Conservation (phyloP, 2,888 invertebrate genomes). For the Coronaproctus castanopsis region DNA sequence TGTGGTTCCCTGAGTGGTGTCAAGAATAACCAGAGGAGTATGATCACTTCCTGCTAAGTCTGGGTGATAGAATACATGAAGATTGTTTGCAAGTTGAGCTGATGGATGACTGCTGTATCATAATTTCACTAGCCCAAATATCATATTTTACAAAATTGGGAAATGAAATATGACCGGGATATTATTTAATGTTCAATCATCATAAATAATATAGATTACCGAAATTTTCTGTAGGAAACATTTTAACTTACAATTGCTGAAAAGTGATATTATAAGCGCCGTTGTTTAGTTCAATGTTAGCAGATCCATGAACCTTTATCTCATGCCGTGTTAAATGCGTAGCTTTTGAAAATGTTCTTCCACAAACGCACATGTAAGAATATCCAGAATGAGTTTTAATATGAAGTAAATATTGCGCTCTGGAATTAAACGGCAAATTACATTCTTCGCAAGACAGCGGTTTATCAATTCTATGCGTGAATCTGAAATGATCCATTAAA, state of each 20-base stretch:
- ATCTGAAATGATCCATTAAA: constrained; percentile 27
- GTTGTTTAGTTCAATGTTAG: background rate
- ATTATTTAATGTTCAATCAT: too few relatives aligned
- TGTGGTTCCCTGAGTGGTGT: too few relatives aligned
- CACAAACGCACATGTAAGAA: constrained; percentile 54
- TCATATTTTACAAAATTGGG: too few relatives aligned
- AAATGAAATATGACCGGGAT: too few relatives aligned
- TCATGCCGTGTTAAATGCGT: constrained; percentile 58
- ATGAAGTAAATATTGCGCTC: constrained; percentile 53
- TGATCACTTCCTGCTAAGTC: too few relatives aligned
- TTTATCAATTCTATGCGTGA: constrained; percentile 59
- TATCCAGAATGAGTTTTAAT: constrained; percentile 50
- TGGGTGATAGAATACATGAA: too few relatives aligned
- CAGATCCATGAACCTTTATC: constrained; percentile 40
- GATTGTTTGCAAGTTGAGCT: too few relatives aligned
- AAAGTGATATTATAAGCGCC: background rate
- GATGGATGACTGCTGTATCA: too few relatives aligned
- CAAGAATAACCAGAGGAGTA: too few relatives aligned
- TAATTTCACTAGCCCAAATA: too few relatives aligned
- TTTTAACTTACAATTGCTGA: background rate
- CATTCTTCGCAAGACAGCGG: constrained; percentile 50
- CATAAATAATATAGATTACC: too few relatives aligned
- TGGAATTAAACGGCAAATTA: constrained; percentile 50
- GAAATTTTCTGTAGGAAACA: too few relatives aligned
- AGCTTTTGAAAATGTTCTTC: constrained; percentile 51